Percentiles rank a stretch among this genome's conserved stretches.
Evolutionary conservation across 37 sponge, comb jelly and placozoan genomes (phyloP).

Genomic region (Aphrocallistes beatrix): DNA sequence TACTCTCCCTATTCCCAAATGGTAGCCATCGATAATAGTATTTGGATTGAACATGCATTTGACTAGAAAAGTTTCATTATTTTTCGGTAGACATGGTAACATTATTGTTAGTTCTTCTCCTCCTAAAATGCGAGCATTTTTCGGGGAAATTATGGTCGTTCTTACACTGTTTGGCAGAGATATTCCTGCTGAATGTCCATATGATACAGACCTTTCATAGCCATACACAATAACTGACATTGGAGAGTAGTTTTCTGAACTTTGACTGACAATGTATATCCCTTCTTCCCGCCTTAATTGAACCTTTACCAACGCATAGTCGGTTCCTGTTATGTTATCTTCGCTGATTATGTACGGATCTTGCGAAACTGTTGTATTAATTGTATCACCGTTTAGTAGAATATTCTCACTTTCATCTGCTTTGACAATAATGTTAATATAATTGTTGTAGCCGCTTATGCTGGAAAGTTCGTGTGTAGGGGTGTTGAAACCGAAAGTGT

Average conservation of each 20-base stretch:
- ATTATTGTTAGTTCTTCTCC: not conserved
- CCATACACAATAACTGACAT: conserved; percentile 5
- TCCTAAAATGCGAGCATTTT: not conserved
- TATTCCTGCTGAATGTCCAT: not conserved
- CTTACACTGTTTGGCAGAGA: not conserved
- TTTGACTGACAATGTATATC: not conserved
- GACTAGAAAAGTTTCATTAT: no score
- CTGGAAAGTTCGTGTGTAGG: not conserved
- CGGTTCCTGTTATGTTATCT: not conserved
- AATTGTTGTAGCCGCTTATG: not conserved
- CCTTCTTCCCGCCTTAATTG: not conserved
- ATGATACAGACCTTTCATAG: not conserved
- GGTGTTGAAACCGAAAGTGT: not conserved
- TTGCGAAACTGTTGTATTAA: not conserved
- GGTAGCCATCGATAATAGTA: no score
- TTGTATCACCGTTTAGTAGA: not conserved
- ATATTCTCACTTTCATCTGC: not conserved
- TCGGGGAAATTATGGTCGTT: not conserved
- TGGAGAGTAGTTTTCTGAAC: not conserved
- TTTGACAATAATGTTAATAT: not conserved
- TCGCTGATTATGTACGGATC: not conserved
- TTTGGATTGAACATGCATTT: no score
- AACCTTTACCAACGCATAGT: not conserved
- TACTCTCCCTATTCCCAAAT: no score
- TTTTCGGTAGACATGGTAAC: conserved; percentile 8